A percentile compares a stretch with the other conserved stretches of the same genome.
Conservation (phyloP, 2,888 invertebrate genomes). For the Caenorhabditis sp. region DNA sequence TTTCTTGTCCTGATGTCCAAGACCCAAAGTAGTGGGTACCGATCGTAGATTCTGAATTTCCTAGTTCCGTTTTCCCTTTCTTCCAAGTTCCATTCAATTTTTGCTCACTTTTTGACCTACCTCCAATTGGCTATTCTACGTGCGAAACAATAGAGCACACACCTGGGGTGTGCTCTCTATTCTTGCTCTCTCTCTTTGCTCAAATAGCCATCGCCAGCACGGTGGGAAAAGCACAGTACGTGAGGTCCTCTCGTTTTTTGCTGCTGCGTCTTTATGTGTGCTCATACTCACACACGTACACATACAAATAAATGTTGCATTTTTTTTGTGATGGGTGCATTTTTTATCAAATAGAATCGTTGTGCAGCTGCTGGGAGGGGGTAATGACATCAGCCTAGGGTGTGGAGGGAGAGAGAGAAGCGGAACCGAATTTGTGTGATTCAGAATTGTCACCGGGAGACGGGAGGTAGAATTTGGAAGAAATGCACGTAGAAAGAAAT, state of each 20-base stretch:
- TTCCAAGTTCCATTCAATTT: too few species aligned
- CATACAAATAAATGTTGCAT: constrained; percentile 21
- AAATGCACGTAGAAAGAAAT: not conserved
- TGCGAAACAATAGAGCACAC: constrained; percentile 42
- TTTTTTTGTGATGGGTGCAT: constrained; percentile 13
- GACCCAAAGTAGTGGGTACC: too few species aligned
- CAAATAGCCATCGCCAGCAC: constrained; percentile 29
- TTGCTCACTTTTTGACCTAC: constrained; percentile 1
- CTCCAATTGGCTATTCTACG: constrained; percentile 25
- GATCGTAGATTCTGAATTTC: not conserved
- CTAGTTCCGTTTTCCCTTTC: too few species aligned
- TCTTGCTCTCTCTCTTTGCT: not conserved
- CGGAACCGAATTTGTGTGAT: constrained; percentile 12
- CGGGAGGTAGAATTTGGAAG: not conserved
- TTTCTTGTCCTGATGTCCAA: too few species aligned
- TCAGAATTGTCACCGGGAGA: not conserved
- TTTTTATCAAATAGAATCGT: not conserved
- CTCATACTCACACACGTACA: not conserved
- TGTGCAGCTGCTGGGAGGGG: not conserved
- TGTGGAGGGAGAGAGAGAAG: too few species aligned
- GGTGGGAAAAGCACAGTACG: constrained; percentile 30
- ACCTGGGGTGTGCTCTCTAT: not conserved
- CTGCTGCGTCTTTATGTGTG: not conserved
- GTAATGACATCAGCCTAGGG: constrained; percentile 13
- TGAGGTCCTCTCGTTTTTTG: constrained; percentile 39